phyloP scores from a whole-genome alignment of 1,140 invertebrate genomes.

The Calephelis nemesis region DNA sequence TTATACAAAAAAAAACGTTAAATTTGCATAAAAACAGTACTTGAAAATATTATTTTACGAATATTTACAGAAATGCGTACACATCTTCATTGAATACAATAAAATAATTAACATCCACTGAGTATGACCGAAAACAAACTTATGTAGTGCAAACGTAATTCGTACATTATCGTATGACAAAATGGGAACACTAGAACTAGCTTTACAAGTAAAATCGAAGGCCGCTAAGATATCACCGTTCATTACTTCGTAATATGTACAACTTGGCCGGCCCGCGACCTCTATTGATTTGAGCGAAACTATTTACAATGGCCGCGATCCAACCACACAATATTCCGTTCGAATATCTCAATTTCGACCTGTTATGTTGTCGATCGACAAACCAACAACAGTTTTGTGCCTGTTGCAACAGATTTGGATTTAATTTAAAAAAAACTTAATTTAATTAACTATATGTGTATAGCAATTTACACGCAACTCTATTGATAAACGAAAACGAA shows the following conservation, averaged over 20 bases:
- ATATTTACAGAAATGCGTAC: neutral
- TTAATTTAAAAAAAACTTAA: too few species aligned
- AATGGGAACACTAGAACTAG: conserved; percentile 59
- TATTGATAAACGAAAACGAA: too few species aligned
- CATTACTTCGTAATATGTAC: conserved; percentile 72
- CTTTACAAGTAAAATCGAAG: conserved; percentile 77
- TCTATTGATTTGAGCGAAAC: conserved; percentile 49
- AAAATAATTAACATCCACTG: neutral
- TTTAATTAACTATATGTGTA: too few species aligned
- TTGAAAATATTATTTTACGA: neutral
- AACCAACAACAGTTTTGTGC: neutral
- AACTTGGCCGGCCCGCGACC: conserved; percentile 39
- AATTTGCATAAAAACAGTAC: neutral
- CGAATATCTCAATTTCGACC: neutral
- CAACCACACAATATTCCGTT: conserved; percentile 6
- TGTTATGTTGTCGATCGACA: neutral
- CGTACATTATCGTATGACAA: conserved; percentile 40
- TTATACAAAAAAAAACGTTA: too few species aligned
- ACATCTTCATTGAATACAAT: conserved; percentile 1
- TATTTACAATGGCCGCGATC: conserved; percentile 47
- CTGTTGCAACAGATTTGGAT: too few species aligned
- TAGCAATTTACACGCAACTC: too few species aligned
- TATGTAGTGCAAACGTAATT: conserved; percentile 40
- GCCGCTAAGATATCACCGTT: conserved; percentile 78
- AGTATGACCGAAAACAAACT: conserved; percentile 11